Percentiles rank a stretch among this genome's conserved stretches.
phyloP scores from a whole-genome alignment of 2,888 invertebrate genomes.

The Drosophila vallismaia region DNA sequence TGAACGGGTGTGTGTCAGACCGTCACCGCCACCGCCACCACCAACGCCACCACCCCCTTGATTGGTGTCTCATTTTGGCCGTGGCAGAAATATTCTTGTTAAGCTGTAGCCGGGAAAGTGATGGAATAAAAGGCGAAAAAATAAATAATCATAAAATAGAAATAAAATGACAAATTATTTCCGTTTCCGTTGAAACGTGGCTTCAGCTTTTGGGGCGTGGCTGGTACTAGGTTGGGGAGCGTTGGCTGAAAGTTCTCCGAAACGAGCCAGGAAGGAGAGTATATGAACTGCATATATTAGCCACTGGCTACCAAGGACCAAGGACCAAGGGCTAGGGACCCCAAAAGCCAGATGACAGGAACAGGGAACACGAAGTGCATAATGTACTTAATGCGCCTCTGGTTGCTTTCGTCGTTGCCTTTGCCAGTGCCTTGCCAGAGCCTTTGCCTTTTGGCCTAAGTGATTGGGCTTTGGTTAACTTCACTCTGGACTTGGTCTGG shows the following conservation, averaged over 20 bases:
- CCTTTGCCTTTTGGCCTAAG: conserved; percentile 10
- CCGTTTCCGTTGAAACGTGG: conserved; percentile 52
- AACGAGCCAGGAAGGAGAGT: too few species aligned
- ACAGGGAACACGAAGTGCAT: conserved; percentile 18
- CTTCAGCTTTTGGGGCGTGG: conserved; percentile 9
- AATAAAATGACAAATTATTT: conserved; percentile 71
- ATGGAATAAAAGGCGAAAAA: conserved; percentile 36
- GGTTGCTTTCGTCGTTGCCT: conserved; percentile 11
- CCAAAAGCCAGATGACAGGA: conserved; percentile 23
- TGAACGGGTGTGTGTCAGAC: conserved; percentile 19
- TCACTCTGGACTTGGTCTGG: not conserved
- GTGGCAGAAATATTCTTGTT: conserved; percentile 2
- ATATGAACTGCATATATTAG: not conserved
- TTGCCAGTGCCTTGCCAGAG: too few species aligned
- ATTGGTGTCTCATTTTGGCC: conserved; percentile 1
- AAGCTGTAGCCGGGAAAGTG: conserved; percentile 29
- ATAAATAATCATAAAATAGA: conserved; percentile 60
- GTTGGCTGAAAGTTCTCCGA: not conserved
- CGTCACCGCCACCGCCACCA: not conserved
- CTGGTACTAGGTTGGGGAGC: not conserved
- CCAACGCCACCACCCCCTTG: not conserved
- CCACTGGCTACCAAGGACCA: not conserved
- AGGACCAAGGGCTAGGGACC: not conserved
- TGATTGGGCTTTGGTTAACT: conserved; percentile 13
- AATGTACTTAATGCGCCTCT: conserved; percentile 25